phyloP scores from a whole-genome alignment of 2,797 vertebrate species.

The Silurus lanzhouensis region DNA sequence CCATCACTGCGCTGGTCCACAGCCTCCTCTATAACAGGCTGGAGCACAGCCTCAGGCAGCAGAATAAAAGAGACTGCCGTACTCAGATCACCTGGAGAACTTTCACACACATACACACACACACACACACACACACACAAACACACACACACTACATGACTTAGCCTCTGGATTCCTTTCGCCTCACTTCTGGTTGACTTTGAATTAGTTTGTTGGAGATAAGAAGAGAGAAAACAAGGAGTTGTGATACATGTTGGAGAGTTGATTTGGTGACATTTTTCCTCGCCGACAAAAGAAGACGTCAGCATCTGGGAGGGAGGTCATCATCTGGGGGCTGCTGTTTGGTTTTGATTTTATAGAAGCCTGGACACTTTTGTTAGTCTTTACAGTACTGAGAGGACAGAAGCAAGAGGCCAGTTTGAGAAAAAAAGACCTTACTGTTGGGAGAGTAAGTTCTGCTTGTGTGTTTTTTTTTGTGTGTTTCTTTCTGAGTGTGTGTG shows the following conservation, averaged over 20 bases:
- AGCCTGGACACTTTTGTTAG: conserved; percentile 60
- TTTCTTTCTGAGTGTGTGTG: conserved; percentile 10
- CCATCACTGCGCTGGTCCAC: conserved; percentile 65
- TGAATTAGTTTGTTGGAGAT: conserved; percentile 34
- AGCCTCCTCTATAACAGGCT: conserved; percentile 58
- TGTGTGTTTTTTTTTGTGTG: conserved; percentile 6
- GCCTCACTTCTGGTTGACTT: conserved; percentile 23
- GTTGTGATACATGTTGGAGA: conserved; percentile 27
- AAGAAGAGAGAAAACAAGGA: conserved; percentile 18
- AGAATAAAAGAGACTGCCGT: conserved; percentile 48
- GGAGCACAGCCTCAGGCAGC: conserved; percentile 50
- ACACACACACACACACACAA: conserved; percentile 2
- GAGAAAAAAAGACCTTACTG: conserved; percentile 39
- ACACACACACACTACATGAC: not conserved
- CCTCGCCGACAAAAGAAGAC: conserved; percentile 29
- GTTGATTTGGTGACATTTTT: conserved; percentile 26
- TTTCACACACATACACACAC: conserved; percentile 14
- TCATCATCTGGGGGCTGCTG: conserved; percentile 58
- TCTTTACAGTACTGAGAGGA: conserved; percentile 50
- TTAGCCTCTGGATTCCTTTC: conserved; percentile 6
- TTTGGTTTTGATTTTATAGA: conserved; percentile 35
- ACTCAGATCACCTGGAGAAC: conserved; percentile 52
- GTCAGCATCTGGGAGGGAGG: conserved; percentile 60
- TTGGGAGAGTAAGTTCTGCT: conserved; percentile 47
- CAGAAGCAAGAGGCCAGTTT: conserved; percentile 40